Evolutionary conservation across 2,797 vertebrate species (phyloP).

Genomic region (Cryptoprocta ferox): DNA sequence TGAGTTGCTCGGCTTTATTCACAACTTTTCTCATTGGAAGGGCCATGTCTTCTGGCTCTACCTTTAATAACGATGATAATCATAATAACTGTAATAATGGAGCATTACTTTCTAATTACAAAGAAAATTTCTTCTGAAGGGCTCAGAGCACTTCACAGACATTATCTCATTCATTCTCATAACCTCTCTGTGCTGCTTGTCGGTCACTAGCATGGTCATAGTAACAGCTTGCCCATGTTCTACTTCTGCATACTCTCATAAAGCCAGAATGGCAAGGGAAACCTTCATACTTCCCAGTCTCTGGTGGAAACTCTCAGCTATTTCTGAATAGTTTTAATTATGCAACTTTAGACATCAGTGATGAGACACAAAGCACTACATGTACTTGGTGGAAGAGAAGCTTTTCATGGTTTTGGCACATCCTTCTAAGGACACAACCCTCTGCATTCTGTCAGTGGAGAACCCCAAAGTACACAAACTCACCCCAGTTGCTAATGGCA

Average conservation of each 20-base stretch:
- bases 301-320: background rate
- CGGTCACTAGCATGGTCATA: background rate
- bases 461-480: background rate
- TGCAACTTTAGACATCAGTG: background rate
- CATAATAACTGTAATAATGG: slow-evolving; percentile 79
- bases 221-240: background rate
- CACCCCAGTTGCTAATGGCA: background rate
- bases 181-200: slow-evolving; percentile 31
- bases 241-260: background rate
- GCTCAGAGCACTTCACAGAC: slow-evolving; percentile 72
- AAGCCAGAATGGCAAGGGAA: background rate
- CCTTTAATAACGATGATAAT: slow-evolving; percentile 78
- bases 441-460: background rate
- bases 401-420: background rate
- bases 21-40: slow-evolving; percentile 72
- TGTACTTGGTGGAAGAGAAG: background rate
- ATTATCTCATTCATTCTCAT: slow-evolving; percentile 77
- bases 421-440: background rate
- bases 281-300: background rate
- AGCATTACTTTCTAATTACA: slow-evolving; percentile 82
- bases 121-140: slow-evolving; percentile 75
- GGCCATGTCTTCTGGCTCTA: slow-evolving; percentile 72
- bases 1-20: slow-evolving; percentile 67
- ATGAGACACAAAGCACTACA: background rate
- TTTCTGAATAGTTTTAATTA: background rate